A percentile compares a stretch with the other conserved stretches of the same genome.
Evolutionary conservation across 2,113 vertebrate species (phyloP).

Genomic region (Beaufortia kweichowensis): DNA sequence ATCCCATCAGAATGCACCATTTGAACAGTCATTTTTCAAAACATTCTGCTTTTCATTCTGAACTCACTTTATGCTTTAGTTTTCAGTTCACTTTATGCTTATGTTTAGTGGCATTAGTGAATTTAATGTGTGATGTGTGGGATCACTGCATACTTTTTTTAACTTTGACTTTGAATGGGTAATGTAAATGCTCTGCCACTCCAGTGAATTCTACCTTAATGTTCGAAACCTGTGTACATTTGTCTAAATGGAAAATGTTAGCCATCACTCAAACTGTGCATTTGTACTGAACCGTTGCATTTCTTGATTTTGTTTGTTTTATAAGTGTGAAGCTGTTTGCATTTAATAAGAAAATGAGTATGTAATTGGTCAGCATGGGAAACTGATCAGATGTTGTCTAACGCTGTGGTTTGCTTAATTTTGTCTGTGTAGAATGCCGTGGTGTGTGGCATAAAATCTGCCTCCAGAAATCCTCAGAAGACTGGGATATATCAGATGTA

Average conservation of each 20-base stretch:
- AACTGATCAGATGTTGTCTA: conserved; percentile 8
- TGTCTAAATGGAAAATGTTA: conserved; percentile 15
- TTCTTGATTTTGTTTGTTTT: conserved; percentile 7
- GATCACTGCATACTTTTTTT: conserved; percentile 8
- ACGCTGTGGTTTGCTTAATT: conserved; percentile 35
- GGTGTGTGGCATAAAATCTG: conserved; percentile 42
- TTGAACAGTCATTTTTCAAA: not conserved
- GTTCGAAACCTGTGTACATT: not conserved
- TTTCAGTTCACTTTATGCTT: conserved; percentile 2
- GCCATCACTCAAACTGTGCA: conserved; percentile 16
- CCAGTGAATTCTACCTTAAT: conserved; percentile 3
- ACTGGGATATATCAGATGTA: conserved; percentile 46
- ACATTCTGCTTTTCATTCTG: not conserved
- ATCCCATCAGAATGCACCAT: conserved; percentile 12
- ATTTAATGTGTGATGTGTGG: conserved; percentile 4
- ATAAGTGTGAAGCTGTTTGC: conserved; percentile 16
- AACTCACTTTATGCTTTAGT: conserved; percentile 13
- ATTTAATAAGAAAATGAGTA: conserved; percentile 5
- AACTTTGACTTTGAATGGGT: conserved; percentile 7
- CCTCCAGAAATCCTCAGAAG: conserved; percentile 44
- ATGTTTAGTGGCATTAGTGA: not conserved
- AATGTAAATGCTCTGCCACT: conserved; percentile 23
- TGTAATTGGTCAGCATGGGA: conserved; percentile 6
- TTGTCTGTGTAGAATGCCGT: conserved; percentile 33
- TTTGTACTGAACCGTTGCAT: conserved; percentile 8